phyloP scores from a whole-genome alignment of 2,888 invertebrate genomes.

The Pheosia tremula region DNA sequence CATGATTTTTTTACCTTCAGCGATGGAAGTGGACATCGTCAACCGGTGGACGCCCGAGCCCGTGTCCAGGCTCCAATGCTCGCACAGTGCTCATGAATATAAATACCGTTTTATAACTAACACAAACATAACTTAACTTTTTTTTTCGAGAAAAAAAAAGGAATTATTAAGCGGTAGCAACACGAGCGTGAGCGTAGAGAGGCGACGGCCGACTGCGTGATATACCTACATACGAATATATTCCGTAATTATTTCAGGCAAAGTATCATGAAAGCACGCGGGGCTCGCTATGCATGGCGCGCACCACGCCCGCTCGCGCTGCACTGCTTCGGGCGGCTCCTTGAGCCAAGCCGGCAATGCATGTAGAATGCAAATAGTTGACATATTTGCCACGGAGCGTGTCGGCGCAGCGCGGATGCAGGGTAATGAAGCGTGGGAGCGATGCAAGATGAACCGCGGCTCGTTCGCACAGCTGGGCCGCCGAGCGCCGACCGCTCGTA shows the following conservation, averaged over 20 bases:
- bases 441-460: too few species aligned
- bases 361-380: slow-evolving; percentile 8
- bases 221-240: slow-evolving; percentile 22
- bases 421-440: not conserved
- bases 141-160: not conserved
- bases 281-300: slow-evolving; percentile 7
- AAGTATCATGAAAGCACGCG: slow-evolving; percentile 22
- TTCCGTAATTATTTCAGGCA: slow-evolving; percentile 40
- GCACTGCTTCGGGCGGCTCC: not conserved
- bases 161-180: not conserved
- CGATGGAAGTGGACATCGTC: not conserved
- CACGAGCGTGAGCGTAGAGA: slow-evolving; percentile 15
- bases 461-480: too few species aligned
- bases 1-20: not conserved
- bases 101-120: not conserved
- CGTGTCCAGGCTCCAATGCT: not conserved
- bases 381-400: slow-evolving; percentile 11
- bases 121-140: not conserved
- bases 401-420: not conserved
- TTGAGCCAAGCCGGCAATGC: slow-evolving; percentile 6
- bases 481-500: too few species aligned
- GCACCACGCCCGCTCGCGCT: slow-evolving; percentile 5
- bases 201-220: slow-evolving; percentile 21
- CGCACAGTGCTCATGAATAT: not conserved
- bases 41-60: not conserved